A percentile compares a stretch with the other conserved stretches of the same genome.
These are phyloP conservation scores for Aegypius monachus DNA, from an alignment of 2,113 vertebrate species.

Conservation along the genomic window DNA sequence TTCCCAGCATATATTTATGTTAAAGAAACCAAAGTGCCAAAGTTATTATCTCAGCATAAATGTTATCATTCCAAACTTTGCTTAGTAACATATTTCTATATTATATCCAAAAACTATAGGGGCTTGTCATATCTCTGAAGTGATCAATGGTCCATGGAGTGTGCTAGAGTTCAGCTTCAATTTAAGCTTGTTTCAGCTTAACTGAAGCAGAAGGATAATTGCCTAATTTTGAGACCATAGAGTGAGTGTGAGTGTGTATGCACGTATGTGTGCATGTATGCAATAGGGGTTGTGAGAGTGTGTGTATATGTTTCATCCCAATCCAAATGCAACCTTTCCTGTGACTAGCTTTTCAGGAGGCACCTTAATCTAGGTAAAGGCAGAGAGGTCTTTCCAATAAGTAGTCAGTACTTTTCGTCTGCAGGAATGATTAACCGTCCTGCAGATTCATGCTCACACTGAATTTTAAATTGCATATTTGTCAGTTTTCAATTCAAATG, in stretches of 20 bases:
- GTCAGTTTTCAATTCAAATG: slow-evolving; percentile 43
- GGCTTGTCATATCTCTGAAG: not conserved
- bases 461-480: not conserved
- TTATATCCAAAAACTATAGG: not conserved
- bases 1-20: not conserved
- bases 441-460: not conserved
- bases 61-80: slow-evolving; percentile 4
- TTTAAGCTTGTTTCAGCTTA: not conserved
- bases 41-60: slow-evolving; percentile 30
- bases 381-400: not conserved
- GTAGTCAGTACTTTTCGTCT: not conserved
- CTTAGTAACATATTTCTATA: not conserved
- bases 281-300: no score
- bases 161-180: not conserved
- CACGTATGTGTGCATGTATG: not conserved
- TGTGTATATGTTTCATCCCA: not conserved
- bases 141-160: not conserved
- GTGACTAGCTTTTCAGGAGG: not conserved
- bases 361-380: not conserved
- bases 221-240: not conserved
- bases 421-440: not conserved
- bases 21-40: slow-evolving; percentile 35
- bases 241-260: rapidly evolving
- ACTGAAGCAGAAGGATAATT: not conserved
- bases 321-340: not conserved